Evolutionary conservation across 2,113 vertebrate species (phyloP).

Genomic region (Pheucticus melanocephalus): DNA sequence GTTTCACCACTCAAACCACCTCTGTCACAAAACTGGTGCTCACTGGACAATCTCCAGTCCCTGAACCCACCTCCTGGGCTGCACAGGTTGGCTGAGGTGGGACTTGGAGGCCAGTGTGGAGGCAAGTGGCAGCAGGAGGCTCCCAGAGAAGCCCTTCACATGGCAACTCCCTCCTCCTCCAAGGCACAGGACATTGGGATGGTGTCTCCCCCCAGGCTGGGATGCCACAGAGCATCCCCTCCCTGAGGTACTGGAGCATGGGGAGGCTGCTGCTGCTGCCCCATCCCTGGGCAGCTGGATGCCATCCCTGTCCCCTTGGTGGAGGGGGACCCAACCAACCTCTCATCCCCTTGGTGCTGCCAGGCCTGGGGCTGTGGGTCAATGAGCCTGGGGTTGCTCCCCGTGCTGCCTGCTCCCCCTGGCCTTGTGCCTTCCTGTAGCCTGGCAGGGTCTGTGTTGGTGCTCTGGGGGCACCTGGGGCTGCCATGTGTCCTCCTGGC

Average conservation of each 20-base stretch:
- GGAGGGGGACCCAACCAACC: not conserved
- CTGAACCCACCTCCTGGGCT: not conserved
- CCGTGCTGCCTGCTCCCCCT: accelerated
- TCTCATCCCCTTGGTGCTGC: constrained; percentile 17
- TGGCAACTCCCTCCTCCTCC: not conserved
- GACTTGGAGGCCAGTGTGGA: not conserved
- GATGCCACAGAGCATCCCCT: not conserved
- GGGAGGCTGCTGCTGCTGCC: not conserved
- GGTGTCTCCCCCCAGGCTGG: not conserved
- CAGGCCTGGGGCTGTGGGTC: not conserved
- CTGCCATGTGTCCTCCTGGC: not conserved
- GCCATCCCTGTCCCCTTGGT: not conserved
- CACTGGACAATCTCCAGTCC: constrained; percentile 61
- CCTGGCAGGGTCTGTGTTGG: not conserved
- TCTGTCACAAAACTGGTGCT: constrained; percentile 66
- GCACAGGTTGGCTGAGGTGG: not conserved
- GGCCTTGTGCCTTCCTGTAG: not conserved
- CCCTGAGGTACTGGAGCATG: not conserved
- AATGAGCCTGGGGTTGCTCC: not conserved
- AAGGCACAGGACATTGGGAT: not conserved
- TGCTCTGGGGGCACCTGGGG: not conserved
- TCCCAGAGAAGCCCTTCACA: not conserved
- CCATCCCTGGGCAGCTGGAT: not conserved
- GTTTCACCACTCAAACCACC: constrained; percentile 29
- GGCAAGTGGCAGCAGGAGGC: not conserved